Conservation (phyloP, 2,113 vertebrate genomes). For the Acanthisitta chloris region DNA sequence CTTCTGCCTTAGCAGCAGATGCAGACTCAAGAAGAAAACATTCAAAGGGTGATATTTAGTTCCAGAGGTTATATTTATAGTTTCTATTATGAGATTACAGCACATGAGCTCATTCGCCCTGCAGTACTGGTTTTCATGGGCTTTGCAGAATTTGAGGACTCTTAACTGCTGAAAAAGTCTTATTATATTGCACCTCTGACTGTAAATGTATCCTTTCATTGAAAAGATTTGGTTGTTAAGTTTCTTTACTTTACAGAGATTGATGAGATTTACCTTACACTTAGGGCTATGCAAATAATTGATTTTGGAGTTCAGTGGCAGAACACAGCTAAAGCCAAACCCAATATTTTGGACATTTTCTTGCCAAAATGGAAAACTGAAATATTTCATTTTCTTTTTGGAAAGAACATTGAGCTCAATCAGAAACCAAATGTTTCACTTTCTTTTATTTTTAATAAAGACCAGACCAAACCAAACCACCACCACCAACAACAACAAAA, state of each 20-base stretch:
- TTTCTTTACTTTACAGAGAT: neutral
- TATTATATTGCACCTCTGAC: neutral
- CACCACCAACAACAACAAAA: too few relatives aligned
- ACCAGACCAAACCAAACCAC: neutral
- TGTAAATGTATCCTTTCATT: neutral
- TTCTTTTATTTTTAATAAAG: neutral
- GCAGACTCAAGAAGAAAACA: neutral
- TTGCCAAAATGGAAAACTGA: neutral
- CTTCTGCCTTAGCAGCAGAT: neutral
- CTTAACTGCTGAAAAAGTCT: constrained; percentile 1
- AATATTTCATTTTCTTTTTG: neutral
- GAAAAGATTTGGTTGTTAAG: neutral
- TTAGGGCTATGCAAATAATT: constrained; percentile 17
- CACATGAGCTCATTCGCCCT: neutral
- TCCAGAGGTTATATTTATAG: constrained; percentile 19
- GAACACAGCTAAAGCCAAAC: neutral
- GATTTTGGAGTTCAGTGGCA: constrained; percentile 8
- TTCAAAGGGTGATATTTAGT: neutral
- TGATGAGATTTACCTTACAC: constrained; percentile 18
- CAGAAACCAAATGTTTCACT: neutral
- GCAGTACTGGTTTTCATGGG: neutral
- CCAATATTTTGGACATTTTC: neutral
- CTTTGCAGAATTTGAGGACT: constrained; percentile 7
- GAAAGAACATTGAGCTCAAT: neutral
- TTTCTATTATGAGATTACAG: neutral